Evolutionary conservation across 2,888 invertebrate species (phyloP), one percentile per base, ranked within the genome.

Genomic region (Adelognathus sp.): DNA sequence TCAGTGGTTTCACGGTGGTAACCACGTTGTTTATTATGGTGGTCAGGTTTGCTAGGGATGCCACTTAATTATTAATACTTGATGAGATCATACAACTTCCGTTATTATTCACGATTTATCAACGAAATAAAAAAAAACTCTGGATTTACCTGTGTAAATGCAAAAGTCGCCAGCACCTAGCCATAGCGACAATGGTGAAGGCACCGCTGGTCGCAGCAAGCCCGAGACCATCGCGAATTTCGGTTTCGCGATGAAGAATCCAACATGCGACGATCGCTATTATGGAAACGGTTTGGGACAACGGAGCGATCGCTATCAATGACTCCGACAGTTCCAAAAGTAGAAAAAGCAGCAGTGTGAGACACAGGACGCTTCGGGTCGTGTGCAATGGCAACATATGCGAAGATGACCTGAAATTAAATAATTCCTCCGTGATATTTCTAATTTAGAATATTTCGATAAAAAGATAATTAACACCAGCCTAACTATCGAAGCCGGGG

Each of bases 191-290:
- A 14, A 84, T 81, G 9, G 84, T 75, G 69, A 89, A 85, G 50
- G 84, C 80, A 58, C 85, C 83, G 11, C 84, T 85, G 9, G 85
- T 64, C 29, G 81, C 76, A 7, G 80, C 79, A 21, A 86, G 71
- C 0, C 85, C 84, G 4, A 81, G 44, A 61, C 86, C 84, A 21
- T 84, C 83, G 21, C 82, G 82, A 29, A 81, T 81, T 63, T 90
- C 90, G 11, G 86, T 84, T 41, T 80, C 82, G 16, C 86, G 86
- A 79, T 90, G 88, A 46, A 89, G 76, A 46, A 85, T 81, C 82
- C 90, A 86, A 75, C 89, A 91, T 6, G 85, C 82, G 11, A 87
- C 2, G 6, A 87, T 71, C n/a, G 87, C 84, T 9, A 86, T 11
- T 3, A 87, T 69, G 0, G 84, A 84, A n/a, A 85, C 64, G 27